Evolutionary conservation across 2,888 invertebrate genomes (phyloP).

Genomic region (Penaeus monodon): DNA sequence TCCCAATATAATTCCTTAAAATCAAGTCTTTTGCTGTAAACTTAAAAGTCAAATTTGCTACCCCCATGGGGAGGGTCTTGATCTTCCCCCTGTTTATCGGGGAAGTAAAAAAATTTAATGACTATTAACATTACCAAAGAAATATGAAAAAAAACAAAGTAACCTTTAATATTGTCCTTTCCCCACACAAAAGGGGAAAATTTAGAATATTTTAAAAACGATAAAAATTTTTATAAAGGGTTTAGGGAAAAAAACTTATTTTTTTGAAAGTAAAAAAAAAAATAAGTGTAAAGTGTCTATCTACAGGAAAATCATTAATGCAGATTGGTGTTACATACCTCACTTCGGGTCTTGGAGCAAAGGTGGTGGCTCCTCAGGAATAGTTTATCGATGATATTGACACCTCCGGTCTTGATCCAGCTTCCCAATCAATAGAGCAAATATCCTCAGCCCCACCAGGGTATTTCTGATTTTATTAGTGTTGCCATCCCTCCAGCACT

Average conservation of each 20-base stretch:
- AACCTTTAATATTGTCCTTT: no score
- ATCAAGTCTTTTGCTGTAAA: slow-evolving; percentile 33
- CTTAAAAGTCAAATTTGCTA: slow-evolving; percentile 46
- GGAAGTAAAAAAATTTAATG: no score
- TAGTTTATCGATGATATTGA: slow-evolving; percentile 45
- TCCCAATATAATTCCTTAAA: slow-evolving; percentile 23
- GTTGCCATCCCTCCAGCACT: slow-evolving; percentile 43
- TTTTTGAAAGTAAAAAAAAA: no score
- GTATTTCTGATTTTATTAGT: slow-evolving; percentile 7
- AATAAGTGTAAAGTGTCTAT: background rate
- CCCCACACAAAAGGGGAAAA: no score
- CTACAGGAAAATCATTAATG: background rate
- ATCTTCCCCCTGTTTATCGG: slow-evolving; percentile 27
- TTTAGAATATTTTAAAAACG: no score
- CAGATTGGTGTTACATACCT: slow-evolving; percentile 20
- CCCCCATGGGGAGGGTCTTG: slow-evolving; percentile 44
- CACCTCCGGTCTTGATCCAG: slow-evolving; percentile 4
- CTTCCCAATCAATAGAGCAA: slow-evolving; percentile 34
- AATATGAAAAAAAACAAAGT: background rate
- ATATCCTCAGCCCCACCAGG: background rate
- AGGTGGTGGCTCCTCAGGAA: slow-evolving; percentile 52
- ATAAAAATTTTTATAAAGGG: no score
- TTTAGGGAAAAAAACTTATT: no score
- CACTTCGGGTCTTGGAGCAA: slow-evolving; percentile 50
- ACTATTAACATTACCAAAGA: background rate